Evolutionary conservation across 2,113 vertebrate genomes (phyloP), one percentile per base, ranked within the genome.

Genomic region (Seriola aureovittata): DNA sequence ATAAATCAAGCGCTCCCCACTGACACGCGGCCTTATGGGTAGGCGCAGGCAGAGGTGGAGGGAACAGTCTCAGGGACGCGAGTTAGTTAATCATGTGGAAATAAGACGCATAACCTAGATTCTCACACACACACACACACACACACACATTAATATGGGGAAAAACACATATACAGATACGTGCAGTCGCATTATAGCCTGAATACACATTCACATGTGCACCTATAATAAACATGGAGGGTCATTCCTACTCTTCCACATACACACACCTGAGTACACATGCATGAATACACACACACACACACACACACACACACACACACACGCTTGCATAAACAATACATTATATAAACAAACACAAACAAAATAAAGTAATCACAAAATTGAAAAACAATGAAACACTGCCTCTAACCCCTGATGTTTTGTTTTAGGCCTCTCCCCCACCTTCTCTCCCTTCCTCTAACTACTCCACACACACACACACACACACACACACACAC

Each of bases 1-100:
- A 97, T 97, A 97, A 97, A 95, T 95, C 96, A 96, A 95, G 94
- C 94, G 96, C 96, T 96, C 93, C 95, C 95, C 90, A 92, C 95
- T 96, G 96, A 97, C 97, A 97, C 95, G 88, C 91, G 91, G 95
- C 96, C 92, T 96, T 96, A 96, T 95, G 94, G 94, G 96, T 94
- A 96, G 96, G 94, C 86, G 82, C 73, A 80, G 90, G 95, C 96
- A 95, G 96, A 96, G 91, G 90, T 83, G 80, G 65, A 90, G 55
- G 88, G 75, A 92, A 77, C 83, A 78, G 86, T 87, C 82, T 84
- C 68, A 7, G 78, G 75, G 81, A 90, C 23, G 55, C 21, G n/a
- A 89, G 85, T 93, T 90, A 93, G 91, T 94, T 93, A 94, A 94
- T 93, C 93, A 94, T 91, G 79, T 90, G 91, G 90, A 89, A 92